A percentile compares a stretch with the other conserved stretches of the same genome.
Evolutionary conservation across 2,113 vertebrate species (phyloP).

Genomic region (Saccopteryx bilineata): DNA sequence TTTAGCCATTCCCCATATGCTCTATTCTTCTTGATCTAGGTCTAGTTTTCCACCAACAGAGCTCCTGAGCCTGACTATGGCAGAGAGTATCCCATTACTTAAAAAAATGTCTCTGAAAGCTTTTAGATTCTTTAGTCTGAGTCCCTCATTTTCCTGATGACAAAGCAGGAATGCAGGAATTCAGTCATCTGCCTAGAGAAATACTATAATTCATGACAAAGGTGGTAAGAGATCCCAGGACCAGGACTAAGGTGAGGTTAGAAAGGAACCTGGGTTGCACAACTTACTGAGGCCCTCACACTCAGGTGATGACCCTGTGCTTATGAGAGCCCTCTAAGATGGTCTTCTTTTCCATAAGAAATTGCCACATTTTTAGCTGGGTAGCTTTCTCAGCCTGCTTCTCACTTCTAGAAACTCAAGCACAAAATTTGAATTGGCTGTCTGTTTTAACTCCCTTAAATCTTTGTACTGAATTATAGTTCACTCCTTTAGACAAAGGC

Average conservation of each 20-base stretch:
- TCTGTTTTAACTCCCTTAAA: neutral
- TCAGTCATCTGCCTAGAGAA: neutral
- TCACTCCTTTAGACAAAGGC: neutral
- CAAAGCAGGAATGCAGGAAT: neutral
- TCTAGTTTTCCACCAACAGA: neutral
- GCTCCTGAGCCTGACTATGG: neutral
- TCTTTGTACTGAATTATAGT: neutral
- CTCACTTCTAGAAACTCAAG: neutral
- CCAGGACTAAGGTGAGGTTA: neutral
- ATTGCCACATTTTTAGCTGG: accelerated
- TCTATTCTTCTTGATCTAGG: neutral
- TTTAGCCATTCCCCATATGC: neutral
- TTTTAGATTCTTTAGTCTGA: neutral
- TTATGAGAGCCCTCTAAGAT: neutral
- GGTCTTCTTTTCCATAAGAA: neutral
- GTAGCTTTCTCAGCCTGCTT: neutral
- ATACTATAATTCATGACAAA: neutral
- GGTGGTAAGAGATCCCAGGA: neutral
- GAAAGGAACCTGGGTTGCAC: neutral
- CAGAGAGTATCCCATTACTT: neutral
- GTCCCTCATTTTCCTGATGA: neutral
- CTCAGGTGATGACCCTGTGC: neutral
- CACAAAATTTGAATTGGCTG: neutral
- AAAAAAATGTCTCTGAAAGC: neutral
- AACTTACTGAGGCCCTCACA: neutral